Evolutionary conservation across 2,888 invertebrate species (phyloP).

Genomic region (Callyntrura sp.): DNA sequence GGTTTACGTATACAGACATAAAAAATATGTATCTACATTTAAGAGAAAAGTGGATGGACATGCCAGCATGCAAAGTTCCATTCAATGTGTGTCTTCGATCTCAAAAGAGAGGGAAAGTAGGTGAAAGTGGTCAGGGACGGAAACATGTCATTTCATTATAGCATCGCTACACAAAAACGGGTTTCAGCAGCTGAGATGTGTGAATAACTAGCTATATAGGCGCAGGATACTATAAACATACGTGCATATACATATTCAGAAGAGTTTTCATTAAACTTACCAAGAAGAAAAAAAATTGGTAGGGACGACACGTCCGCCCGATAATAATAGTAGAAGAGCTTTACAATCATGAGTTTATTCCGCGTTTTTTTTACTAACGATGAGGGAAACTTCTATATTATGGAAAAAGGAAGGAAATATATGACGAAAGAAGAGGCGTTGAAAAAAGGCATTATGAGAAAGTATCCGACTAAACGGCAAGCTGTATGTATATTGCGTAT

Average conservation of each 20-base stretch:
- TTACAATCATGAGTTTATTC: not conserved
- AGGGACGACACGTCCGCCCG: not conserved
- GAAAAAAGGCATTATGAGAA: not conserved
- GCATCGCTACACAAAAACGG: not conserved
- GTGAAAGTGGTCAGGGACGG: slow-evolving; percentile 56
- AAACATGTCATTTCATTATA: slow-evolving; percentile 29
- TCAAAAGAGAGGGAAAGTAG: slow-evolving; percentile 47
- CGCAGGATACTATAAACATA: not conserved
- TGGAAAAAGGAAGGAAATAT: not conserved
- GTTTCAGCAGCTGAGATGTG: not conserved
- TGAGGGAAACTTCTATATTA: not conserved
- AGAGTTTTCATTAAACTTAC: not conserved
- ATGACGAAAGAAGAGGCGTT: not conserved
- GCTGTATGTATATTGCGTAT: no score
- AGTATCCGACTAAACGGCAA: no score
- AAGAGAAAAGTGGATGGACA: slow-evolving; percentile 13
- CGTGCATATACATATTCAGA: not conserved
- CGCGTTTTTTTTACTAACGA: no score
- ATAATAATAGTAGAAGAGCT: not conserved
- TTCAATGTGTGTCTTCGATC: not conserved
- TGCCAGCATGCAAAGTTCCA: slow-evolving; percentile 7
- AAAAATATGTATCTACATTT: not conserved
- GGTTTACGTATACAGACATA: not conserved
- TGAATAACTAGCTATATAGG: not conserved
- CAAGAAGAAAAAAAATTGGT: slow-evolving; percentile 8